Evolutionary conservation across 2,797 vertebrate genomes (phyloP), one percentile per base, ranked within the genome.

Genomic region (Adelosebastes latens): DNA sequence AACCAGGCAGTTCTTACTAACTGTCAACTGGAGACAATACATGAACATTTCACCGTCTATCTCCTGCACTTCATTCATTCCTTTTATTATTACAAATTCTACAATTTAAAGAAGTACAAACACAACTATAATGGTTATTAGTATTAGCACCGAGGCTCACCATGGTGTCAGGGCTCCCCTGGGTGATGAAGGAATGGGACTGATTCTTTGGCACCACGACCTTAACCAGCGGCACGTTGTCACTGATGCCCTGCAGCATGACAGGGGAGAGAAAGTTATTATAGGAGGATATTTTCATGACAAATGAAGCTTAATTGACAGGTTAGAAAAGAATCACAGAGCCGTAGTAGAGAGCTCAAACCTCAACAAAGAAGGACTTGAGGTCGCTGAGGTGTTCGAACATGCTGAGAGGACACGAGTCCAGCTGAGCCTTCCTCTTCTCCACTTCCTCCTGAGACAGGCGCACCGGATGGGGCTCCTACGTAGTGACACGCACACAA

Each of bases 321-420:
- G 10, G 8, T 70, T 2, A 11, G 18, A 39, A 25, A 39, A 4
- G 20, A 29, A 16, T 34, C 60, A 25, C 34, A 2, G 8, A 42
- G 13, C 12, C 39, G 39, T 1, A 34, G 25, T 0, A 5, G 22
- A 64, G 13, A 68, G 12, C 14, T 52, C 63, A 13, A 55, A 99
- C 98, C 97, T 99, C 97, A 61, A 99, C 96, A 76, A 99, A 99
- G 93, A 99, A 99, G 20, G 98, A 99, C 88, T 99, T 99, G 81
- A 99, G 96, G 78, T 99, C 96, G 29, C 96, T 87, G 81, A 99
- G 96, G 86, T 99, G 96, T 55, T 99, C 97, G 34, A 99, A 99
- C 82, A 99, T 90, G 93, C 93, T 98, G 77, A 98, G 88, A 52
- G 96, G 96, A 89, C 95, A 96, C 0, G 94, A 96, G 85, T 99